Evolutionary conservation across 2,797 vertebrate species (phyloP), one percentile per base, ranked within the genome.

Genomic region (Micrastur ruficollis): DNA sequence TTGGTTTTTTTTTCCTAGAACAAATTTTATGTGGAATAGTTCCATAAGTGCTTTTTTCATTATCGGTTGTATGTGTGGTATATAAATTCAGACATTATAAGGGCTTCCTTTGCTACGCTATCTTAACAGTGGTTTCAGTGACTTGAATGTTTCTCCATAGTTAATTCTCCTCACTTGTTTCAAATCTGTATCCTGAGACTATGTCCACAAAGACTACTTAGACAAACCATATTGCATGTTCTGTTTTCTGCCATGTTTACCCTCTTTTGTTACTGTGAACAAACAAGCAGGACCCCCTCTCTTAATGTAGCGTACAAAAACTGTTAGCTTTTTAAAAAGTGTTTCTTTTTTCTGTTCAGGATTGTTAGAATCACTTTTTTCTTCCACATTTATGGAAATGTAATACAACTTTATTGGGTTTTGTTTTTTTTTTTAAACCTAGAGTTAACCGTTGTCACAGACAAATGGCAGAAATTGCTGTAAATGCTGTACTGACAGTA

Each of bases 381-480:
- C 6, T 56, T 78, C 36, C 32, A n/a, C 22, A 25, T 6, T 6
- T 44, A 8, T 70, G 22, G 56, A 44, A 76, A 62, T 19, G 1
- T 38, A 85, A 52, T 46, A 5, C 26, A 34, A 56, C 14, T 56
- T 74, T 5, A 9, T 4, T 52, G 6, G 52, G 1, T 11, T 21
- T 47, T 47, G 44, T 2, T 22, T 15, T 74, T 65, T 32, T 85
- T 78, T 86, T 75, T 58, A 32, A 83, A 75, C 12, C 26, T 95
- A 99, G 99, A 89, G 99, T 99, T 93, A 99, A 99, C 97, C 99
- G 99, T 79, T 99, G 99, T 95, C 99, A 99, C 97, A 98, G 99
- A 81, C 99, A 99, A 91, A 99, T 99, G 99, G 99, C 99, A 20
- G 99, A 99, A 98, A 99, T 99, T 25, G 99, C 99, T 0, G 99